Conservation (phyloP, 2,888 invertebrate species). For the Drosophila mettleri region DNA sequence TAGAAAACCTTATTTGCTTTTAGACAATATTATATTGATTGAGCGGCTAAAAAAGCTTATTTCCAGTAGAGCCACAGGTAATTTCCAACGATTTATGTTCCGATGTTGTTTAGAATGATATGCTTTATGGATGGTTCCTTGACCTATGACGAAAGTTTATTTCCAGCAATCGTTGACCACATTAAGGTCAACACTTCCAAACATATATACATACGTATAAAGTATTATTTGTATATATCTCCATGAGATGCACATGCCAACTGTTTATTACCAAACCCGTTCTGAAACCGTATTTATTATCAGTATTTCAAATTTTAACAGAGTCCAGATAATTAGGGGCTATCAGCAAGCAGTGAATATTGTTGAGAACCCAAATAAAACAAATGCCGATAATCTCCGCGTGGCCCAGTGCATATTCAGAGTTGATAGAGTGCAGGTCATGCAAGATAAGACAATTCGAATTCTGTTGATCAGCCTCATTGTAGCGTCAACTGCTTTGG, state of each 20-base stretch:
- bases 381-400: background rate
- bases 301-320: background rate
- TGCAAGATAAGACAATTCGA: constrained; percentile 11
- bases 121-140: no score
- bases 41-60: no score
- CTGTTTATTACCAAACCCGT: background rate
- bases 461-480: constrained; percentile 11
- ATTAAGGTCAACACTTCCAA: no score
- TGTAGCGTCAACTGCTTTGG: background rate
- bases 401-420: constrained; percentile 18
- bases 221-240: background rate
- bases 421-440: background rate
- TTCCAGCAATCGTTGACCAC: no score
- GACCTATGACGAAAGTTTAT: no score
- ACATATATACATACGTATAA: background rate
- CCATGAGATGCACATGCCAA: background rate
- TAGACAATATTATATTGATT: no score
- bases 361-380: background rate
- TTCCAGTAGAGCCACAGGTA: no score
- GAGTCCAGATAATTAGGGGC: background rate
- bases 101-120: no score
- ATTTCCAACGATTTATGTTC: no score
- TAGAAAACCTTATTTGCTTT: no score
- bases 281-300: background rate
- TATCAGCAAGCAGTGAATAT: background rate